Conservation (phyloP, 2,797 vertebrate species). For the Emys orbicularis region DNA sequence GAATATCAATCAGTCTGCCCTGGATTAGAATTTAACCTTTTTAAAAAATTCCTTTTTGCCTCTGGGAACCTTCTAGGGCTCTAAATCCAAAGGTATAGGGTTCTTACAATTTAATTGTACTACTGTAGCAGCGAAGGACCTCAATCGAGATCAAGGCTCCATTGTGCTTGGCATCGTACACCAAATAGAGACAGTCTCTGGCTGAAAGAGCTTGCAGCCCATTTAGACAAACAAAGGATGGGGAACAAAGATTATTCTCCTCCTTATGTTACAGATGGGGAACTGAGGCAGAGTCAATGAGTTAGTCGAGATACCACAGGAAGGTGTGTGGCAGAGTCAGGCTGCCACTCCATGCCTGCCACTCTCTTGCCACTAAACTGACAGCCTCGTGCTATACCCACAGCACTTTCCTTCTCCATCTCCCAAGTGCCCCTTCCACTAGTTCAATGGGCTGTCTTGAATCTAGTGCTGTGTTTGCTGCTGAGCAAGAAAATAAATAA, state of each 20-base stretch:
- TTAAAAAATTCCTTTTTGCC: background rate
- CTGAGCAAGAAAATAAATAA: conserved; percentile 3
- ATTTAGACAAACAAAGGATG: background rate
- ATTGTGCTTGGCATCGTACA: background rate
- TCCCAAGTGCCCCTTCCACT: background rate
- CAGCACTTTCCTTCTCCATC: conserved; percentile 18
- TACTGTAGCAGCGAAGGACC: no score
- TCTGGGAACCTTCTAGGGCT: background rate
- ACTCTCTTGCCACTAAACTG: background rate
- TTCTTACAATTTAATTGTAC: background rate
- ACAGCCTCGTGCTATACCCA: background rate
- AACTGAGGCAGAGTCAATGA: background rate
- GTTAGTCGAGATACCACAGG: background rate
- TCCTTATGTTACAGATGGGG: background rate
- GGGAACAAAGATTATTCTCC: background rate
- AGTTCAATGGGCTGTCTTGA: background rate
- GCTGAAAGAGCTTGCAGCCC: background rate
- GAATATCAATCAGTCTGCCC: background rate
- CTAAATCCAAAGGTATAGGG: background rate
- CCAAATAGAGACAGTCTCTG: background rate
- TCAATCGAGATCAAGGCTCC: background rate
- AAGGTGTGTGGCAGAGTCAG: background rate
- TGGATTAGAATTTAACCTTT: background rate
- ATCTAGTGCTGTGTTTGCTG: background rate
- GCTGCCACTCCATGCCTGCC: background rate